Evolutionary conservation across 1,140 invertebrate species (phyloP).

Genomic region (Paralvinella palmiformis): DNA sequence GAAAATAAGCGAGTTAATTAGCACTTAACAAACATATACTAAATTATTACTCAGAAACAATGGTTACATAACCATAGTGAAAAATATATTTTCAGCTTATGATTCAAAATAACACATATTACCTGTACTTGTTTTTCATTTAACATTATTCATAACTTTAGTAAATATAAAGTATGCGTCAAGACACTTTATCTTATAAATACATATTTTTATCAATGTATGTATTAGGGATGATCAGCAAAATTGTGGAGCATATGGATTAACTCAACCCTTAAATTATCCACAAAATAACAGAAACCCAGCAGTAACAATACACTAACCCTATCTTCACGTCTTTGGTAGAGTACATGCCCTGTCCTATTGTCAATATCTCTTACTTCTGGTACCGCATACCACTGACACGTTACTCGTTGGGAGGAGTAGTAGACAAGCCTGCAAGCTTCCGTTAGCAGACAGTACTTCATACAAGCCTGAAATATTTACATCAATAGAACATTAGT

Average conservation of each 20-base stretch:
- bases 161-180: background rate
- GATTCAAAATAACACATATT: background rate
- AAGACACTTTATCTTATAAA: background rate
- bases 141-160: background rate
- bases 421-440: slow-evolving; percentile 30
- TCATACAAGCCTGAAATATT: slow-evolving; percentile 30
- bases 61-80: background rate
- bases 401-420: background rate
- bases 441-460: slow-evolving; percentile 25
- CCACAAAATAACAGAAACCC: background rate
- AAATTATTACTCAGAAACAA: background rate
- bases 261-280: background rate
- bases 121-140: background rate
- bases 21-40: background rate
- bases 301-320: background rate
- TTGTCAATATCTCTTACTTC: background rate
- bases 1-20: background rate
- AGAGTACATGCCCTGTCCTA: background rate
- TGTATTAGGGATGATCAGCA: background rate
- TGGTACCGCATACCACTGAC: background rate
- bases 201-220: background rate
- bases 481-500: background rate
- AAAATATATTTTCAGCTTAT: background rate
- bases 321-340: background rate
- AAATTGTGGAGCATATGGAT: background rate